Base-by-base conservation (phyloP, 2,888 invertebrate genomes). In the Diarsia rubi region DNA sequence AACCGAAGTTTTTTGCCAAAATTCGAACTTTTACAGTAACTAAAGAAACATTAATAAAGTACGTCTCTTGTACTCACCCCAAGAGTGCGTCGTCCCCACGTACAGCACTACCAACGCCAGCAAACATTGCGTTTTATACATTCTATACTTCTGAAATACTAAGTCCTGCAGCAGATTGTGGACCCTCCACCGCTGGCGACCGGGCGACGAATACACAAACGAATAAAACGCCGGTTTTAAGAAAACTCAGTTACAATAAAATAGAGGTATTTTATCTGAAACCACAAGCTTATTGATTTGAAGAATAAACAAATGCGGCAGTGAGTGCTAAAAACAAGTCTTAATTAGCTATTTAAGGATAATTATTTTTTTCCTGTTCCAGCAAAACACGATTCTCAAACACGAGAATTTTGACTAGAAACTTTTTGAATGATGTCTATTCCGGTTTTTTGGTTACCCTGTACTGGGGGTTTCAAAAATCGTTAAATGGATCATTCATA, bases 121-220 rank as follows among this genome's bases (percentile, higher is more conserved):
- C 31, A 93, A 82, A 90, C 94, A 94, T 93, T 92, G 92, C 86
- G 85, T 86, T 91, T 84, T 92, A 88, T 92, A 94, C 96, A 96
- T 96, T 94, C 95, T 96, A 90, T 93, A 52, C n/a, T n/a, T 52
- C n/a, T n/a, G n/a, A 4, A 4, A n/a, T 4, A 52, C 12, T n/a
- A n/a, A 52, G n/a, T 52, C n/a, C 4, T 52, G 11, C n/a, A n/a
- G 12, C n/a, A 52, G 52, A 52, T n/a, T 12, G 52, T 12, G 9
- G 49, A n/a, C n/a, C n/a, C 11, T 52, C n/a, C 52, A n/a, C 52
- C n/a, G 52, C 11, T 52, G 52, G 12, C 12, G 52, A n/a, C n/a
- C 52, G n/a, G 52, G n/a, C 4, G n/a, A 52, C 4, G 52, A 52
- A n/a, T 52, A 52, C n/a, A n/a, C 52, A 52, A 37, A 37, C 37